These are phyloP conservation scores for Caenorhabditis sp. DNA, from an alignment of 2,888 invertebrate genomes.

Conservation along the genomic window DNA sequence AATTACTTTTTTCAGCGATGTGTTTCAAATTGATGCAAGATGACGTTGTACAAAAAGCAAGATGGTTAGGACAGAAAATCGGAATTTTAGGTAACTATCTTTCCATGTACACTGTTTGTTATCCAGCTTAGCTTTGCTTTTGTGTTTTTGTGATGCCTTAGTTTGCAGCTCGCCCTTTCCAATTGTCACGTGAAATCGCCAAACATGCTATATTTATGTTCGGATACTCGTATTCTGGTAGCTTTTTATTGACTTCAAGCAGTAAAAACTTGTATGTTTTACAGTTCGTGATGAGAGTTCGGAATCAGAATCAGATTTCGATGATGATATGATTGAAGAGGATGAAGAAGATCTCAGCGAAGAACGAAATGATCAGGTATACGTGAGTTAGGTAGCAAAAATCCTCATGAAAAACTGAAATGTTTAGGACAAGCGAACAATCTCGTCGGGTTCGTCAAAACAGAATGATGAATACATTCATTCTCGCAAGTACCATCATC, in stretches of 20 bases:
- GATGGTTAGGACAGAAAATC: slow-evolving; percentile 71
- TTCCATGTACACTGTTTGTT: neutral
- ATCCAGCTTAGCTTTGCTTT: slow-evolving; percentile 3
- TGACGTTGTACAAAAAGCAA: slow-evolving; percentile 71
- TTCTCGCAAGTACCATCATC: slow-evolving; percentile 27
- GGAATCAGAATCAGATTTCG: slow-evolving; percentile 67
- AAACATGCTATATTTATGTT: slow-evolving; percentile 53
- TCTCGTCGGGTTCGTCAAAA: slow-evolving; percentile 61
- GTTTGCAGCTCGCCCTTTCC: slow-evolving; percentile 51
- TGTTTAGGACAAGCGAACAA: slow-evolving; percentile 60
- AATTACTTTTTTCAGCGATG: slow-evolving; percentile 57
- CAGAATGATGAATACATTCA: slow-evolving; percentile 54
- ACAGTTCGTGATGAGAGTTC: slow-evolving; percentile 67
- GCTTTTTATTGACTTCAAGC: neutral
- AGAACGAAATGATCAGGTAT: slow-evolving; percentile 57
- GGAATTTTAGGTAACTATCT: slow-evolving; percentile 67
- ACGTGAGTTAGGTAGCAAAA: slow-evolving; percentile 28
- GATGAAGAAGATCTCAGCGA: slow-evolving; percentile 68
- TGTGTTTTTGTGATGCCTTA: slow-evolving; percentile 11
- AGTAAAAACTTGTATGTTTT: neutral
- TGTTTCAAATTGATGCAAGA: slow-evolving; percentile 69
- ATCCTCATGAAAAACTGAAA: neutral
- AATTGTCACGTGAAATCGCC: slow-evolving; percentile 49
- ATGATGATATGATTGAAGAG: slow-evolving; percentile 67
- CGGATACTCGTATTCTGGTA: slow-evolving; percentile 37